These are phyloP conservation scores for Pangasius larnaudii DNA, from an alignment of 2,797 vertebrate genomes.

Conservation along the genomic window DNA sequence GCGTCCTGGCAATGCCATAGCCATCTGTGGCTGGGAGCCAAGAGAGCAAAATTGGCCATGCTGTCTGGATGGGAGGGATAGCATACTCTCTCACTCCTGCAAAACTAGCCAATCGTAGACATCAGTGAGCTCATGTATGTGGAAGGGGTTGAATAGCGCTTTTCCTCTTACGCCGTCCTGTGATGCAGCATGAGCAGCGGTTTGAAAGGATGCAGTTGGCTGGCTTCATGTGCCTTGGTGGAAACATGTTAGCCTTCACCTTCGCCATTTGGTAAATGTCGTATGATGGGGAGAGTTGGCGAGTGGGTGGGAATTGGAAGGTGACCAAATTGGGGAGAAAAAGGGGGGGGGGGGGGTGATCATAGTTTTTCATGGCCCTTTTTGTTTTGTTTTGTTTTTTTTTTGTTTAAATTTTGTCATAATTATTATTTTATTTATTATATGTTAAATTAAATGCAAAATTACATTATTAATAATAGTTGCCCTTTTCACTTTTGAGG, in stretches of 20 bases:
- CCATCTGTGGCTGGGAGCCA: neutral
- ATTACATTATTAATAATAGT: neutral
- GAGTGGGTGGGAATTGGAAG: neutral
- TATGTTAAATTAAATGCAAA: too few species aligned
- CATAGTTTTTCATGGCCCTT: neutral
- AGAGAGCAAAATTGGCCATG: neutral
- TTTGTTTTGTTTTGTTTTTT: neutral
- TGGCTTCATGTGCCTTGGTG: neutral
- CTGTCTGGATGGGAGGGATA: neutral
- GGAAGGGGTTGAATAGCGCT: neutral
- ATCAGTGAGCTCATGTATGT: neutral
- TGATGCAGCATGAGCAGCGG: neutral
- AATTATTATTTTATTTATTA: neutral
- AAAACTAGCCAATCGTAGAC: neutral
- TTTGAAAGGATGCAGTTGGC: neutral
- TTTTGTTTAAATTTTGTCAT: neutral
- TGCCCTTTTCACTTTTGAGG: neutral
- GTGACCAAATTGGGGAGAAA: neutral
- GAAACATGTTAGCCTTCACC: neutral
- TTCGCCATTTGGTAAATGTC: neutral
- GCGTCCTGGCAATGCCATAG: neutral
- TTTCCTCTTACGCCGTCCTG: neutral
- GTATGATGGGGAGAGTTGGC: neutral
- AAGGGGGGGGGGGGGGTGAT: neutral
- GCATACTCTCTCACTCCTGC: neutral